These are phyloP conservation scores for Podabrus alpinus DNA, from an alignment of 2,888 invertebrate genomes.

Conservation along the genomic window DNA sequence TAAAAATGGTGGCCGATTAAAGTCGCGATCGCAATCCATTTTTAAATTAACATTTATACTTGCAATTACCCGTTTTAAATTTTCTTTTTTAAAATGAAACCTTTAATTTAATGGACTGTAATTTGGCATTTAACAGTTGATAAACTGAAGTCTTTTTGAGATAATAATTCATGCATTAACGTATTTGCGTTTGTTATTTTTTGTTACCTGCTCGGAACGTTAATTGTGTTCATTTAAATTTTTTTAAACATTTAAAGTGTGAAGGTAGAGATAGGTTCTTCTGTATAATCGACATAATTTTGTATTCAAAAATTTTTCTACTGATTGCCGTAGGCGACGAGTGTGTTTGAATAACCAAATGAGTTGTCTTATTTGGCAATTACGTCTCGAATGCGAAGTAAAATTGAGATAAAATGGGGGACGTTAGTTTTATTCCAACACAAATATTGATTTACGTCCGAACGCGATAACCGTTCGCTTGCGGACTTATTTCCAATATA, in stretches of 20 bases:
- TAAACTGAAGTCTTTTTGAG: background rate
- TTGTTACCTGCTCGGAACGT: background rate
- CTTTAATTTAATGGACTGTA: background rate
- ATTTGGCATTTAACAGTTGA: background rate
- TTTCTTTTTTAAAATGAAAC: background rate
- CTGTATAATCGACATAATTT: conserved; percentile 15
- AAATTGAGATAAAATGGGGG: conserved; percentile 35
- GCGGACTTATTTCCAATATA: conserved; percentile 41
- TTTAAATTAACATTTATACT: background rate
- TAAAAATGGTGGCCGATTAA: too few species aligned
- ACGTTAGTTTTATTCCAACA: conserved; percentile 27
- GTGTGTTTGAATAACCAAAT: conserved; percentile 44
- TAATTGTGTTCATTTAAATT: conserved; percentile 10
- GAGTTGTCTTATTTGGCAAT: conserved; percentile 44
- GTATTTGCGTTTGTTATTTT: background rate
- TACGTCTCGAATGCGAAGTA: conserved; percentile 37
- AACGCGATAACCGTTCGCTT: conserved; percentile 32
- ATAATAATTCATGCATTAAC: background rate
- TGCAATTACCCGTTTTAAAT: background rate
- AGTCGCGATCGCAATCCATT: too few species aligned
- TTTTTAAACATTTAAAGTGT: conserved; percentile 1
- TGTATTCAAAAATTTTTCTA: conserved; percentile 17
- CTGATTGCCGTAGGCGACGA: conserved; percentile 20
- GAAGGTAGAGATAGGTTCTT: background rate
- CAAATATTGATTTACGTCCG: conserved; percentile 41